Base-by-base conservation (phyloP, 2,888 invertebrate genomes). In the Leucophenga montana region DNA sequence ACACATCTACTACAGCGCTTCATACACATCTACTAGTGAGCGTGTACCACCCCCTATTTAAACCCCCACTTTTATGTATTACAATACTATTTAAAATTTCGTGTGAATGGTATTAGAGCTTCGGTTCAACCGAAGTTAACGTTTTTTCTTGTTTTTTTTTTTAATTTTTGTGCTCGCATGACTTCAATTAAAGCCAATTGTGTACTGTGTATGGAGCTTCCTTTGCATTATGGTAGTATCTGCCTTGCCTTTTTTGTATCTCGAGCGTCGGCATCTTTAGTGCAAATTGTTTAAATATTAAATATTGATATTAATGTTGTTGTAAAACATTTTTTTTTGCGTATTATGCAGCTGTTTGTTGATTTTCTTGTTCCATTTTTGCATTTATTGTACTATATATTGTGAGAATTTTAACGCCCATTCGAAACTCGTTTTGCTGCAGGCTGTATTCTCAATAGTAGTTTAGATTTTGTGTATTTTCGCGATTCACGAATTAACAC, bases 141-240 rank as follows among this genome's bases (percentile, higher is more conserved):
- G n/a, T n/a, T n/a, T 61, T 61, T 33, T 16, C 0, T 39, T 61
- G 39, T 39, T 39, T 61, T 39, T 11, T n/a, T 66, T 27, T 20
- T 27, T 33, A 33, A 8, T 31, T 50, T 53, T 50, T 22, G 8
- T 66, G 31, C 11, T 53, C 31, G 16, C 56, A 56, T 56, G 56
- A 56, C 56, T 22, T 56, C 27, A 56, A 56, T 56, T 56, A 56
- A 56, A 56, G 56, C 27, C 56, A 56, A 20, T 56, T 56, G 56
- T 56, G 56, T 56, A 27, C 14, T 9, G 18, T 5, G 6, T 2
- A 27, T 14, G 11, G 56, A 27, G n/a, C 27, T 27, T 27, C 3
- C 27, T 27, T 27, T 27, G 27, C 27, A 27, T 27, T n/a, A n/a
- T n/a, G n/a, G n/a, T n/a, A n/a, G n/a, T n/a, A n/a, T n/a, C n/a